A percentile compares a stretch with the other conserved stretches of the same genome.
phyloP scores from a whole-genome alignment of 2,888 invertebrate genomes.

The Terebella lapidaria region DNA sequence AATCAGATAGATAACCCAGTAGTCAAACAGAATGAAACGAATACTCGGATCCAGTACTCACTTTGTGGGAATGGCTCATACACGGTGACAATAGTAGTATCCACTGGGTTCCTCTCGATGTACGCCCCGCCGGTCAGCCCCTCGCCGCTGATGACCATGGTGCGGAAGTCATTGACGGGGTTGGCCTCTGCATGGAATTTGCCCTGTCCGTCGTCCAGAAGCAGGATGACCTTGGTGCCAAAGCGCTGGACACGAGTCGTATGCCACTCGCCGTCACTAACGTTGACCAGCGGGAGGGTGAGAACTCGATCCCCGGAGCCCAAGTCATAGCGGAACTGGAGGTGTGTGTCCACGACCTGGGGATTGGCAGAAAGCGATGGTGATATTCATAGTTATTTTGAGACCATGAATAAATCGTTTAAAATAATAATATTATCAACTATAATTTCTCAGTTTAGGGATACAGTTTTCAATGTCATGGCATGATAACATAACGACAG shows the following conservation, averaged over 20 bases:
- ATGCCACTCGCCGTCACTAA: conserved; percentile 80
- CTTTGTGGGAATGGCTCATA: too few relatives aligned
- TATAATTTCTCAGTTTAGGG: too few relatives aligned
- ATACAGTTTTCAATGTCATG: too few relatives aligned
- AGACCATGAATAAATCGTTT: too few relatives aligned
- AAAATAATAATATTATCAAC: too few relatives aligned
- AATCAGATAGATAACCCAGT: too few relatives aligned
- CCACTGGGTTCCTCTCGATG: not conserved
- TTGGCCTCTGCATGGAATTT: conserved; percentile 1
- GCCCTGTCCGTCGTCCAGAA: conserved; percentile 92
- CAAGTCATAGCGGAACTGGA: conserved; percentile 87
- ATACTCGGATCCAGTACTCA: too few relatives aligned
- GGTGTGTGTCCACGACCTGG: conserved; percentile 80
- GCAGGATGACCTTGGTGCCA: conserved; percentile 85
- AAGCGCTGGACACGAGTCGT: conserved; percentile 84
- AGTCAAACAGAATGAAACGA: too few relatives aligned
- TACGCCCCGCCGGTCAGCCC: not conserved
- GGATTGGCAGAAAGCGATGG: too few relatives aligned
- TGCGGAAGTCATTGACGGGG: not conserved
- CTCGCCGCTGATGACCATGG: not conserved
- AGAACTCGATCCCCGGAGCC: conserved; percentile 67
- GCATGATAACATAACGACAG: too few relatives aligned
- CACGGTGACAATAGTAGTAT: too few relatives aligned
- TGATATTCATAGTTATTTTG: too few relatives aligned
- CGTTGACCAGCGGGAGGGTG: conserved; percentile 70